Conservation (phyloP, 2,797 vertebrate genomes). For the Spinus pinus region DNA sequence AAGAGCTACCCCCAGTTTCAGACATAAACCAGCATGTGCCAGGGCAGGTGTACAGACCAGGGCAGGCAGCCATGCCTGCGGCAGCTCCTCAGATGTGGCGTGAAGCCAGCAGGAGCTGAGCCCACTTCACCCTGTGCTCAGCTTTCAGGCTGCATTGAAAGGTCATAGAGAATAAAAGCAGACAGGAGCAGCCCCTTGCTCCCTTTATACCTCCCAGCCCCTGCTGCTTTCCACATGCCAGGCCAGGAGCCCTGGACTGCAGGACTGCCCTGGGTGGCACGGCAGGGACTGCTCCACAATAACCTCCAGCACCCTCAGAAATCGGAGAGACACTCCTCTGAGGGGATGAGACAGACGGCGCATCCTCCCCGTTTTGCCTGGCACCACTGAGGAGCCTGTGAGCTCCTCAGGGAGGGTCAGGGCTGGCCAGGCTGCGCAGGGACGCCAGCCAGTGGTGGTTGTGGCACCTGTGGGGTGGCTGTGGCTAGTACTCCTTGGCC, state of each 20-base stretch:
- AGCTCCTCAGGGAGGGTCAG: not conserved
- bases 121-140: not conserved
- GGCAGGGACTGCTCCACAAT: not conserved
- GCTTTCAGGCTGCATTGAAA: not conserved
- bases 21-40: not conserved
- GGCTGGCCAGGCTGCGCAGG: not conserved
- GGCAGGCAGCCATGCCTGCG: not conserved
- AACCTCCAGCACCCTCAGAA: not conserved
- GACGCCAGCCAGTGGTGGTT: not conserved
- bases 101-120: not conserved
- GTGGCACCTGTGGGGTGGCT: not conserved
- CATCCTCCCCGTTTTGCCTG: not conserved
- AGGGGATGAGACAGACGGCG: accelerated
- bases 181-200: not conserved
- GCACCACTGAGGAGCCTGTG: not conserved
- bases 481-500: slow-evolving; percentile 84
- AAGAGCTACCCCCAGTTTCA: not conserved
- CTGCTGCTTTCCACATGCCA: not conserved
- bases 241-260: not conserved
- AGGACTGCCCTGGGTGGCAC: not conserved
- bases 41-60: not conserved
- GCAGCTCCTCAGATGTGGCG: not conserved
- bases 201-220: not conserved
- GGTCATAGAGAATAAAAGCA: not conserved
- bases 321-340: not conserved